Percentiles rank a stretch among this genome's conserved stretches.
These are phyloP conservation scores for Seira ritae DNA, from an alignment of 2,888 invertebrate species.

Conservation along the genomic window DNA sequence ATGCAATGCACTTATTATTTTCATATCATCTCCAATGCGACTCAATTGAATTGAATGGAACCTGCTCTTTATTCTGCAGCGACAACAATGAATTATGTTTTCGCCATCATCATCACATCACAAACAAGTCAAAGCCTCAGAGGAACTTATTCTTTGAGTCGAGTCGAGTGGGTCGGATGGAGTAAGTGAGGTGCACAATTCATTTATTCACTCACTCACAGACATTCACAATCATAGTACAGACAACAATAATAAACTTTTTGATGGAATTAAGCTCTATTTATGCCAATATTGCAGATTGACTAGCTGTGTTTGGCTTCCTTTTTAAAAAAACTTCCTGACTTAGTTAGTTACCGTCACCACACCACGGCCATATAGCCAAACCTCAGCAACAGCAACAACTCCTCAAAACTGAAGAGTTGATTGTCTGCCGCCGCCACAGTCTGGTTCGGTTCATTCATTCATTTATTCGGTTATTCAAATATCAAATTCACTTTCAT, in stretches of 20 bases:
- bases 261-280: conserved; percentile 32
- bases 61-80: conserved; percentile 33
- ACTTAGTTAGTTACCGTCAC: background rate
- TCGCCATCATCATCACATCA: too few relatives aligned
- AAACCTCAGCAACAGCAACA: conserved; percentile 15
- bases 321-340: background rate
- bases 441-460: conserved; percentile 20
- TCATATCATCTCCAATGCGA: conserved; percentile 49
- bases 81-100: background rate
- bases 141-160: too few relatives aligned
- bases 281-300: conserved; percentile 25
- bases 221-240: too few relatives aligned
- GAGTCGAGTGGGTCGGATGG: too few relatives aligned
- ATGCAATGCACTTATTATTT: conserved; percentile 40
- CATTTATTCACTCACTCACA: conserved; percentile 23
- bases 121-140: too few relatives aligned
- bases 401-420: conserved; percentile 9
- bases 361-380: too few relatives aligned
- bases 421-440: conserved; percentile 41
- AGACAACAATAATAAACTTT: conserved; percentile 42
- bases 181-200: conserved; percentile 19
- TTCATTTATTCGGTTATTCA: background rate
- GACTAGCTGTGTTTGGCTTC: conserved; percentile 1
- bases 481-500: too few relatives aligned
- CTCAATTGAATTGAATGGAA: conserved; percentile 42